Evolutionary conservation across 2,797 vertebrate genomes (phyloP).

Genomic region (Crenuchus spilurus): DNA sequence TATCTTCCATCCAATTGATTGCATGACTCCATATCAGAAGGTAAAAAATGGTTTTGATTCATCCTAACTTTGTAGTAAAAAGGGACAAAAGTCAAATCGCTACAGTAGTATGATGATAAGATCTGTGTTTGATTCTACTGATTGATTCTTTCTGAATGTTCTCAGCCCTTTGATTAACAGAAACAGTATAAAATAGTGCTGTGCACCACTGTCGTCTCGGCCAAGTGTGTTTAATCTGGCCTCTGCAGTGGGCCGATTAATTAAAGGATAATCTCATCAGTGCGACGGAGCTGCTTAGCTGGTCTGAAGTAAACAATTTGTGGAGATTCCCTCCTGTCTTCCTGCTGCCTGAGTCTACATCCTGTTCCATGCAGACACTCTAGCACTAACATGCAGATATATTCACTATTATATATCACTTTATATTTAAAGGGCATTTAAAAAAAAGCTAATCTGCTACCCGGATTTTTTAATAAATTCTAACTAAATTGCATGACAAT

Average conservation of each 20-base stretch:
- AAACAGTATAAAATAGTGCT: background rate
- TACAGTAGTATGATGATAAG: background rate
- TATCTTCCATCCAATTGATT: too few species aligned
- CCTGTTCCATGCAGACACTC: background rate
- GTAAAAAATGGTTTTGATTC: too few species aligned
- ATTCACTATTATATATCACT: background rate
- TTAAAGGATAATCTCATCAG: conserved; percentile 65
- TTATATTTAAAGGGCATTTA: too few species aligned
- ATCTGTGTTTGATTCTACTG: background rate
- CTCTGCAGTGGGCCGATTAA: conserved; percentile 50
- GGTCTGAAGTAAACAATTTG: conserved; percentile 49
- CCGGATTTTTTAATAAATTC: background rate
- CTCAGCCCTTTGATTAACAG: background rate
- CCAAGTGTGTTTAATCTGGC: background rate
- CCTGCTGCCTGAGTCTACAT: conserved; percentile 19
- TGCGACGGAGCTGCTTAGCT: conserved; percentile 52
- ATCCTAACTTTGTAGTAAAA: background rate
- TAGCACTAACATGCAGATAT: background rate
- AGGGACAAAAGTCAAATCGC: background rate
- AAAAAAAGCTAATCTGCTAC: too few species aligned
- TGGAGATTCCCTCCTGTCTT: conserved; percentile 39
- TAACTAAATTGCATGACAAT: background rate
- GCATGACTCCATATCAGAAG: too few species aligned
- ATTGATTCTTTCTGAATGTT: background rate
- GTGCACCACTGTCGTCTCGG: background rate